Percentiles rank a stretch among this genome's conserved stretches.
These are phyloP conservation scores for Streptopelia turtur DNA, from an alignment of 2,797 vertebrate genomes.

Conservation along the genomic window DNA sequence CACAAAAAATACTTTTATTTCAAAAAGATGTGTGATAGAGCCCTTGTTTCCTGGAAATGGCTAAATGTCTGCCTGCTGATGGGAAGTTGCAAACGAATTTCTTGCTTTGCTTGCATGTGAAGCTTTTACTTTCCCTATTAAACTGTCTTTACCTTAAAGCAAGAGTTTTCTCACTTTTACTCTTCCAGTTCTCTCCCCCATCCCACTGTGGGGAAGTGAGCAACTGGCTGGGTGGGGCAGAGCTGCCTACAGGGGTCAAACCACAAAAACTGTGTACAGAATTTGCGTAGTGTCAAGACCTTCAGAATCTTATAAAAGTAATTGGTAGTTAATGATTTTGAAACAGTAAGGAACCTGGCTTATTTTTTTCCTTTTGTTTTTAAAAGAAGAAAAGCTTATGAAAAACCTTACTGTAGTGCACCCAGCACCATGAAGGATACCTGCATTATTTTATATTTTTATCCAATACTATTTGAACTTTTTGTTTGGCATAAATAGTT, in stretches of 20 bases:
- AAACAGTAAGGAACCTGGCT: background rate
- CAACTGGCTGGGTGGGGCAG: background rate
- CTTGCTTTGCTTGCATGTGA: accelerated
- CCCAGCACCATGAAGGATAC: background rate
- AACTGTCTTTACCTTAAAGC: background rate
- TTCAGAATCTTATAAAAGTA: background rate
- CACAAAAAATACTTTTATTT: background rate
- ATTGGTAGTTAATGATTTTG: background rate
- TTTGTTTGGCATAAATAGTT: background rate
- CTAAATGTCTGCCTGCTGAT: background rate
- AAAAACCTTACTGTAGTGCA: background rate
- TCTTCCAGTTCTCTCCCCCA: background rate
- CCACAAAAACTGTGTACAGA: background rate
- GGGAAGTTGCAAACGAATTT: background rate
- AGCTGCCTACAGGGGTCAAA: background rate
- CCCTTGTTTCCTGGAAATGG: background rate
- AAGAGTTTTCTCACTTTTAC: background rate
- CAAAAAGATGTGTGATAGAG: background rate
- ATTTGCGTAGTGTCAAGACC: background rate
- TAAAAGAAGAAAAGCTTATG: background rate
- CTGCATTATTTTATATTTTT: background rate
- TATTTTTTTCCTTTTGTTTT: background rate
- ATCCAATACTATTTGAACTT: background rate
- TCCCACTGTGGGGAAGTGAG: background rate
- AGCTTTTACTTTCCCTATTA: background rate